phyloP scores from a whole-genome alignment of 35 echinoderm and acorn worm species.

The Acanthaster planci region DNA sequence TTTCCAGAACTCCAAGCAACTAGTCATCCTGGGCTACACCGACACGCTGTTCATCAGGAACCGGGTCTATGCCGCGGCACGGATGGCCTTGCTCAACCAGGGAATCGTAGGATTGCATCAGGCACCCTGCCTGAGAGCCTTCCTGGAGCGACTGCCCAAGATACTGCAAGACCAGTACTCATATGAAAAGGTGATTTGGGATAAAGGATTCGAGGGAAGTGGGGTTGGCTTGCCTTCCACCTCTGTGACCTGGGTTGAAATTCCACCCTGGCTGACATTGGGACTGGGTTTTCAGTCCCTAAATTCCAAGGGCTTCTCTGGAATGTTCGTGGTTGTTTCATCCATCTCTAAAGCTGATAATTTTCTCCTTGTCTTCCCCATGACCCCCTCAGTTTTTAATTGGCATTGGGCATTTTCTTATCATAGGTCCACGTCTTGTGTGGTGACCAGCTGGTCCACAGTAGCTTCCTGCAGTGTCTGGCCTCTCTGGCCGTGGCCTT shows the following conservation, averaged over 20 bases:
- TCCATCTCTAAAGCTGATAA: too few species aligned
- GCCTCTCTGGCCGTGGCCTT: constrained; percentile 80
- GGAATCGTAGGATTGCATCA: constrained; percentile 91
- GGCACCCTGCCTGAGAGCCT: constrained; percentile 82
- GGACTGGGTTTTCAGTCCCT: too few species aligned
- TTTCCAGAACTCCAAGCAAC: constrained; percentile 61
- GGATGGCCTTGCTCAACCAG: constrained; percentile 74
- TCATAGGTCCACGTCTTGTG: constrained; percentile 83
- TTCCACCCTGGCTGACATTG: too few species aligned
- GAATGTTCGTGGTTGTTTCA: too few species aligned
- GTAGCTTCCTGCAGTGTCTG: constrained; percentile 90
- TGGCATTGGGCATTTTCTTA: constrained; percentile 11
- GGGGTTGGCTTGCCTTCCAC: too few species aligned
- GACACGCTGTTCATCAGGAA: constrained; percentile 77
- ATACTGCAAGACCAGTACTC: constrained; percentile 93
- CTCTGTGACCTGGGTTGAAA: too few species aligned
- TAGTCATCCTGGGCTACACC: constrained; percentile 66
- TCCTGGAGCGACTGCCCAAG: constrained; percentile 84
- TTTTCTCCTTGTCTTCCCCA: too few species aligned
- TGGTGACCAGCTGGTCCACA: constrained; percentile 95
- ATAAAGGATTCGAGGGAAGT: neutral
- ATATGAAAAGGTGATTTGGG: constrained; percentile 83
- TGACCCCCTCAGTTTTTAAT: too few species aligned
- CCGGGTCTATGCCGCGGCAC: constrained; percentile 68
- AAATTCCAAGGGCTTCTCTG: too few species aligned